phyloP scores from a whole-genome alignment of 2,113 vertebrate genomes.

The Epinephelus moara region DNA sequence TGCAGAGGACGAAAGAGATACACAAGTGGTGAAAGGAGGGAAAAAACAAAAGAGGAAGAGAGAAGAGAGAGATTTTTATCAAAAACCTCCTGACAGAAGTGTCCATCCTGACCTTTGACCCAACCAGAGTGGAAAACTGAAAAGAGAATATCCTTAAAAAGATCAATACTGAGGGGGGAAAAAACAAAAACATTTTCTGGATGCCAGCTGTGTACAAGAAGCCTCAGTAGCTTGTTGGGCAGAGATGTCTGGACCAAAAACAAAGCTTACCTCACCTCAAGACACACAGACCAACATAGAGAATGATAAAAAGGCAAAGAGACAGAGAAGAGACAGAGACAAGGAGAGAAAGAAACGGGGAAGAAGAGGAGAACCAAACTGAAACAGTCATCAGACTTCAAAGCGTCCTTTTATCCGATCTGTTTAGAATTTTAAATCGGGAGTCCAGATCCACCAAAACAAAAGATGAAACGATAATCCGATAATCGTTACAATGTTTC shows the following conservation, averaged over 20 bases:
- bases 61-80: conserved; percentile 4
- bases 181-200: background rate
- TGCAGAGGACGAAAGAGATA: conserved; percentile 15
- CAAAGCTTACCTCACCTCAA: conserved; percentile 37
- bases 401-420: conserved; percentile 76
- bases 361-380: conserved; percentile 46
- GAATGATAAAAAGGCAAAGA: conserved; percentile 6
- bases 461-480: conserved; percentile 81
- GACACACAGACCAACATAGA: conserved; percentile 8
- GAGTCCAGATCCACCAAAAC: conserved; percentile 78
- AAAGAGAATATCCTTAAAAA: background rate
- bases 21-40: background rate
- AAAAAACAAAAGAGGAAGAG: background rate
- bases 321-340: conserved; percentile 38
- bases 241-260: conserved; percentile 29
- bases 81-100: background rate
- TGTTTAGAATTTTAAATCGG: conserved; percentile 77
- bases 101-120: conserved; percentile 42
- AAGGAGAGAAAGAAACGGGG: conserved; percentile 28
- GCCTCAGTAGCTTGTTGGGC: conserved; percentile 33
- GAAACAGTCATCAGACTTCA: conserved; percentile 74
- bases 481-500: conserved; percentile 78
- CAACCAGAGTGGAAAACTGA: background rate
- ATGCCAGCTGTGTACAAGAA: conserved; percentile 37
- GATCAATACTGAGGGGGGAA: background rate